Evolutionary conservation across 1,140 invertebrate genomes (phyloP).

Genomic region (Dendrolimus kikuchii): DNA sequence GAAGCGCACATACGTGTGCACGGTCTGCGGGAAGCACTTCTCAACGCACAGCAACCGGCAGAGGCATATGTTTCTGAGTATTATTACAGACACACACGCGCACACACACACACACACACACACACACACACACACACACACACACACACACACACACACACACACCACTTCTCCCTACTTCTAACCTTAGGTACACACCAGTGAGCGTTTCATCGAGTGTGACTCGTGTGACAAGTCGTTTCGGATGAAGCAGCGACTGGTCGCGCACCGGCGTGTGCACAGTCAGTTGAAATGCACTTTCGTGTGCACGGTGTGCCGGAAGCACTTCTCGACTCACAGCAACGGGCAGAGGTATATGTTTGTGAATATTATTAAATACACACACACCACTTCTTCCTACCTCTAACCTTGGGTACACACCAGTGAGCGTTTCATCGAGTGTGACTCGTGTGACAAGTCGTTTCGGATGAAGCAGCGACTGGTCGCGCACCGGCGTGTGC

Average conservation of each 20-base stretch:
- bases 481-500: constrained; percentile 43
- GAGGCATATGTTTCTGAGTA: constrained; percentile 53
- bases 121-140: no score
- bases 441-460: constrained; percentile 41
- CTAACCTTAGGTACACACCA: constrained; percentile 50
- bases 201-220: constrained; percentile 51
- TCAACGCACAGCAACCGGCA: constrained; percentile 46
- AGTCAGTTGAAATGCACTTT: constrained; percentile 21
- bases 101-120: no score
- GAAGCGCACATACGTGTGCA: constrained; percentile 29
- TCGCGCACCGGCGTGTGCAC: constrained; percentile 46
- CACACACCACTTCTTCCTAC: no score
- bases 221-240: constrained; percentile 44
- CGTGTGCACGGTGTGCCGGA: constrained; percentile 41
- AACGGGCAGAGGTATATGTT: constrained; percentile 51
- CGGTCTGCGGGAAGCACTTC: constrained; percentile 48
- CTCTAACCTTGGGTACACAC: constrained; percentile 58
- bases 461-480: constrained; percentile 53
- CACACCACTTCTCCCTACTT: no score
- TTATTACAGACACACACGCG: not conserved
- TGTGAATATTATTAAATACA: constrained; percentile 26
- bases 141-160: no score
- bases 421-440: constrained; percentile 48
- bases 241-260: constrained; percentile 47
- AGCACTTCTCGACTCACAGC: no score